Evolutionary conservation across 1,140 invertebrate species (phyloP).

Genomic region (Geopemphigus sp.): DNA sequence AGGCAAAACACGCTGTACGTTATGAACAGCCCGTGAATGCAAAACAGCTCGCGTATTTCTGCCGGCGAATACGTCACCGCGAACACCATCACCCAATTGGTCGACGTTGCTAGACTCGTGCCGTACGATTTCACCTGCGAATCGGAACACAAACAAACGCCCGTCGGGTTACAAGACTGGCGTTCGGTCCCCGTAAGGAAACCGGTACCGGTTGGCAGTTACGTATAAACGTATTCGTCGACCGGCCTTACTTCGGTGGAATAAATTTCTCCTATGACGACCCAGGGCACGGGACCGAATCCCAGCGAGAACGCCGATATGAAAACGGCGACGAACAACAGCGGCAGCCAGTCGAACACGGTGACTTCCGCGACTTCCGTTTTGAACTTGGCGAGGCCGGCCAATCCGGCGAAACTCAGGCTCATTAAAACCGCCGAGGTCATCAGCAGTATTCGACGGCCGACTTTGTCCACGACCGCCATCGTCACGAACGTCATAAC

Average conservation of each 20-base stretch:
- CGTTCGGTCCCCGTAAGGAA: too few species aligned
- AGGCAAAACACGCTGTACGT: not conserved
- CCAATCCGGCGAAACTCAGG: slow-evolving; percentile 54
- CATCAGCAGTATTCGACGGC: slow-evolving; percentile 61
- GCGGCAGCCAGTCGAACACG: slow-evolving; percentile 55
- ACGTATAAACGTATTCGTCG: too few species aligned
- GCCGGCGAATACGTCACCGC: not conserved
- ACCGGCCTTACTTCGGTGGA: slow-evolving; percentile 69
- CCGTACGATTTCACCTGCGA: not conserved
- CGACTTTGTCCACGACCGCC: slow-evolving; percentile 62
- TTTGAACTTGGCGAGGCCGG: too few species aligned
- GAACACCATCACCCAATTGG: not conserved
- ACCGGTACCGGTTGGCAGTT: too few species aligned
- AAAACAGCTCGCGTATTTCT: not conserved
- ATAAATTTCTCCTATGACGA: slow-evolving; percentile 74
- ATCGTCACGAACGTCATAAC: slow-evolving; percentile 58
- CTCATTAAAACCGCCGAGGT: slow-evolving; percentile 58
- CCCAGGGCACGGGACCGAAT: slow-evolving; percentile 76
- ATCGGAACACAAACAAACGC: too few species aligned
- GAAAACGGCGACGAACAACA: slow-evolving; percentile 60
- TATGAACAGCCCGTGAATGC: not conserved
- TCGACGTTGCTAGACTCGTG: not conserved
- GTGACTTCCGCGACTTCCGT: not conserved
- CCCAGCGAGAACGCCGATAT: slow-evolving; percentile 65
- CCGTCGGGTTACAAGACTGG: too few species aligned